Evolutionary conservation across 2,113 vertebrate species (phyloP).

Genomic region (Herpetotheres cachinnans): DNA sequence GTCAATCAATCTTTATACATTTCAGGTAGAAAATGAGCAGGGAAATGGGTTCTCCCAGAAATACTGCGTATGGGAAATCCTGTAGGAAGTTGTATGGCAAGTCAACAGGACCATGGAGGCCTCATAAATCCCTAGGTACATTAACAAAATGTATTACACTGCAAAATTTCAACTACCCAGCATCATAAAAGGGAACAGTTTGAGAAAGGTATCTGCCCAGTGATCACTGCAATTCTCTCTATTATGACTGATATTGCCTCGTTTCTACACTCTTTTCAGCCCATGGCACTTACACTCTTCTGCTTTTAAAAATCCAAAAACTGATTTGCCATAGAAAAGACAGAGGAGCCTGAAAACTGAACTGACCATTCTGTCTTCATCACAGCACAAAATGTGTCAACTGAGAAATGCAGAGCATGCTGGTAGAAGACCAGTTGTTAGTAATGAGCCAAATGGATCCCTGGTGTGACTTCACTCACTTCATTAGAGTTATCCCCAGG

Average conservation of each 20-base stretch:
- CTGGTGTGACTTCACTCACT: constrained; percentile 40
- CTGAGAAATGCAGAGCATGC: not conserved
- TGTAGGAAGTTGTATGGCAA: not conserved
- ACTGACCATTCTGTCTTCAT: not conserved
- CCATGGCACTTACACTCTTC: not conserved
- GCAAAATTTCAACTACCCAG: not conserved
- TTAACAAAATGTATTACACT: not conserved
- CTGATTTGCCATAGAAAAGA: not conserved
- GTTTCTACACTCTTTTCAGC: not conserved
- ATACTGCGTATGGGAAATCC: not conserved
- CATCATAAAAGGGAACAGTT: not conserved
- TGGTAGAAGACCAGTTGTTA: constrained; percentile 19
- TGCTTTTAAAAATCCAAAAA: not conserved
- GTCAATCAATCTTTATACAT: not conserved
- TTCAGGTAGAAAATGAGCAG: not conserved
- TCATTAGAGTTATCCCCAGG: constrained; percentile 22
- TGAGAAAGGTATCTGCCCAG: not conserved
- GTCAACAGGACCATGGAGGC: not conserved
- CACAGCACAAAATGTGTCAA: not conserved
- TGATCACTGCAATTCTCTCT: not conserved
- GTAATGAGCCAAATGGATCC: constrained; percentile 42
- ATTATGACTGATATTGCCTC: not conserved
- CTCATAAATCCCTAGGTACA: not conserved
- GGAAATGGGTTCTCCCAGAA: not conserved
- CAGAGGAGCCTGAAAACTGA: not conserved